phyloP scores from a whole-genome alignment of 2,888 invertebrate genomes.

The Hirtodrosophila trivittata region DNA sequence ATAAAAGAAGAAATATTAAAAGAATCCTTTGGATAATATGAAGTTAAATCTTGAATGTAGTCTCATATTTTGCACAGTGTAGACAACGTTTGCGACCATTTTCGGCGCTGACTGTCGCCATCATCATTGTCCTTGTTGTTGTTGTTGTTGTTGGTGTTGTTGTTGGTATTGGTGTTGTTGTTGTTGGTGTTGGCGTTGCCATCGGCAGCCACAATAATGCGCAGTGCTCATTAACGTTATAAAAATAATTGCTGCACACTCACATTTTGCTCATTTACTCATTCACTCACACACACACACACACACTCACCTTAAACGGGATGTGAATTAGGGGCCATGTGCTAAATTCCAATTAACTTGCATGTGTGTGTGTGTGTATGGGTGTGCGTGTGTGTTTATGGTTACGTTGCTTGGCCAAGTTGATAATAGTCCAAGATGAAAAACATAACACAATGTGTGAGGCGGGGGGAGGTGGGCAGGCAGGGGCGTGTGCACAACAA shows the following conservation, averaged over 20 bases:
- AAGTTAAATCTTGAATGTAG: background rate
- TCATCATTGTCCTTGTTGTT: constrained; percentile 12
- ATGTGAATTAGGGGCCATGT: constrained; percentile 68
- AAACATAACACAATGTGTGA: constrained; percentile 42
- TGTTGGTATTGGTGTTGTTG: constrained; percentile 8
- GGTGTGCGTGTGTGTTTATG: constrained; percentile 10
- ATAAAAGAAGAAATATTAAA: too few species aligned
- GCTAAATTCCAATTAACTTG: constrained; percentile 78
- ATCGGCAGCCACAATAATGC: constrained; percentile 66
- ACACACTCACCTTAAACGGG: constrained; percentile 14
- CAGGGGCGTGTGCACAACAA: constrained; percentile 51
- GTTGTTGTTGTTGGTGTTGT: constrained; percentile 4
- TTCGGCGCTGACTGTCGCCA: constrained; percentile 54
- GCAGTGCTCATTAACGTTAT: constrained; percentile 74
- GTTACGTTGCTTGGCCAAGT: constrained; percentile 49
- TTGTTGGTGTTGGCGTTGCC: constrained; percentile 23
- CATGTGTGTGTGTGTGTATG: constrained; percentile 23
- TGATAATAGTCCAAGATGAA: constrained; percentile 73
- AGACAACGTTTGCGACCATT: constrained; percentile 30
- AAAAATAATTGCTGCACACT: constrained; percentile 77
- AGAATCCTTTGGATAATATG: too few species aligned
- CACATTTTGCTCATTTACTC: constrained; percentile 33
- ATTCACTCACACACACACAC: constrained; percentile 23
- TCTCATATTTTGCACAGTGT: constrained; percentile 28
- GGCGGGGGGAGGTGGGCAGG: constrained; percentile 5